Evolutionary conservation across 2,888 invertebrate species (phyloP).

Genomic region (Cantharis lateralis): DNA sequence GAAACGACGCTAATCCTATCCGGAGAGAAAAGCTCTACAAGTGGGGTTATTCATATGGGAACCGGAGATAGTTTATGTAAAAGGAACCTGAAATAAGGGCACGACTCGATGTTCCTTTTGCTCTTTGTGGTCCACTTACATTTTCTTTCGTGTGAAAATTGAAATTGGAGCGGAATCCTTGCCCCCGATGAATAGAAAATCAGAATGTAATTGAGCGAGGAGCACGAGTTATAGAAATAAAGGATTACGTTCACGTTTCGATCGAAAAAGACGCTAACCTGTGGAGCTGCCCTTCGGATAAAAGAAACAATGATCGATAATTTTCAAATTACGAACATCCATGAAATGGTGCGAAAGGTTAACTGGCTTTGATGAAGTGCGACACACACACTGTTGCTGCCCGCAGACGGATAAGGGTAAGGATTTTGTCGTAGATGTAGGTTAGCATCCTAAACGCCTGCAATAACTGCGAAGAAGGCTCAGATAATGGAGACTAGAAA

Average conservation of each 20-base stretch:
- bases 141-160: not conserved
- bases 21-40: constrained; percentile 15
- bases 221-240: not conserved
- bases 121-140: not conserved
- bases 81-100: not conserved
- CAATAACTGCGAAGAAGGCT: not conserved
- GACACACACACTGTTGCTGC: not conserved
- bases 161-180: not conserved
- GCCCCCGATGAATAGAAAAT: not conserved
- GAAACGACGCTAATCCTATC: constrained; percentile 10
- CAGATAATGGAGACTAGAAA: not conserved
- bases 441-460: not conserved
- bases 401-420: not conserved
- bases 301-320: not conserved
- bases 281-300: not conserved
- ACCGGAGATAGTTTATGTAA: constrained; percentile 1
- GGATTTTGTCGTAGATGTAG: not conserved
- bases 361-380: not conserved
- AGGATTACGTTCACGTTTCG: not conserved
- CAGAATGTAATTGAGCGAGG: not conserved
- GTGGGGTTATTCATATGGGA: constrained; percentile 4
- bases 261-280: not conserved
- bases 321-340: not conserved
- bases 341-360: not conserved
- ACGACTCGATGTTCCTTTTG: not conserved